These are phyloP conservation scores for Pheosia gnoma DNA, from an alignment of 2,888 invertebrate genomes.

Conservation along the genomic window DNA sequence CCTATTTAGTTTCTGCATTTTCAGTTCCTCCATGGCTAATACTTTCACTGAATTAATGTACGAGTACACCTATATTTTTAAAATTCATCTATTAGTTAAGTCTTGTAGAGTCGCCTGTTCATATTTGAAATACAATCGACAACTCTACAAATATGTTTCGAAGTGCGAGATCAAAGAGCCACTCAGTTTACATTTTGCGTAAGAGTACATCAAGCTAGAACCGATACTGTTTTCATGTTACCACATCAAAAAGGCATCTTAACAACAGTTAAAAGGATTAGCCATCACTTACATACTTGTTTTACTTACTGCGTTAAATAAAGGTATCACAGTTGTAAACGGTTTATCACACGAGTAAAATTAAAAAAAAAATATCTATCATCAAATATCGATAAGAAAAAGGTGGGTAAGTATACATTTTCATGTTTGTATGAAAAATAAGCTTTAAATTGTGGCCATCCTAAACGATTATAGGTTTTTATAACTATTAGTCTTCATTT, in stretches of 20 bases:
- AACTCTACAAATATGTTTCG: slow-evolving; percentile 20
- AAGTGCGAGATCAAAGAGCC: slow-evolving; percentile 48
- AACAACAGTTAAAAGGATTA: slow-evolving; percentile 27
- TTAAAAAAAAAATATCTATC: too few relatives aligned
- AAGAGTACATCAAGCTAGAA: slow-evolving; percentile 42
- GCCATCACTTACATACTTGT: slow-evolving; percentile 16
- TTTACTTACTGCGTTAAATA: slow-evolving; percentile 8
- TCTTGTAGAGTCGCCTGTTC: neutral
- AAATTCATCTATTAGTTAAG: neutral
- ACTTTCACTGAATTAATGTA: too few relatives aligned
- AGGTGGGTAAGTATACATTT: too few relatives aligned
- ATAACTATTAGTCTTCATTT: too few relatives aligned
- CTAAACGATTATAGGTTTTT: too few relatives aligned
- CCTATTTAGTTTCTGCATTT: too few relatives aligned
- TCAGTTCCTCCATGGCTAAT: too few relatives aligned
- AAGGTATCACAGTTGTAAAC: neutral
- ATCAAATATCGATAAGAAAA: too few relatives aligned
- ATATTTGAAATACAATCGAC: slow-evolving; percentile 2
- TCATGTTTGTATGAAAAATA: too few relatives aligned
- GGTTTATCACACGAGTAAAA: neutral
- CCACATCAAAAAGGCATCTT: slow-evolving; percentile 45
- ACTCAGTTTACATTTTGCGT: slow-evolving; percentile 41
- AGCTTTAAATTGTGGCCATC: too few relatives aligned
- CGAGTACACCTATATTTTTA: too few relatives aligned
- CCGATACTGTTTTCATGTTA: slow-evolving; percentile 38